Evolutionary conservation across 2,113 vertebrate genomes (phyloP), one percentile per base, ranked within the genome.

Genomic region (Rhinolophus sinicus): DNA sequence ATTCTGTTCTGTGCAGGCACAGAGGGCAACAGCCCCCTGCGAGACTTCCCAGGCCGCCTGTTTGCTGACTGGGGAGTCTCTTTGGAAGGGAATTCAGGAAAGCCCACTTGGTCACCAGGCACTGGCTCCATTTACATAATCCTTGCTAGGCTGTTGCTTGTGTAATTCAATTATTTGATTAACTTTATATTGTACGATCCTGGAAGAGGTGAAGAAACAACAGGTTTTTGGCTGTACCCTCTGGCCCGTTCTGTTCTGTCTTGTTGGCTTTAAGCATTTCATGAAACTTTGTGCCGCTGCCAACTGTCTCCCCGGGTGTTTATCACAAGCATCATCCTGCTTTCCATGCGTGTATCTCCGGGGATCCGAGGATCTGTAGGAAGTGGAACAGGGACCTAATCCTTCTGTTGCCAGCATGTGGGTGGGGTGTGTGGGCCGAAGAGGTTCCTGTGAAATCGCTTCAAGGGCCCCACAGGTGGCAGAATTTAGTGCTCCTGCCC

Each of bases 221-320:
- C 0, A 4, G 24, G 44, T 54, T 88, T 95, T 26, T 82, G 82
- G 94, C 94, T 90, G 73, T 56, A 76, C 84, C 58, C 54, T 69
- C 90, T 95, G 70, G 62, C 76, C 72, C 86, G 52, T 35, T 96
- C 95, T 94, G 88, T 47, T 96, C 67, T 56, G 60, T 93, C 75
- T 88, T 60, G 13, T 76, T 95, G 73, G 58, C n/a, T 82, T 58
- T 40, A 35, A 64, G 72, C 52, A 98, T 93, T 93, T 95, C 64
- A 93, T 4, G 60, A 97, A 96, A 92, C 38, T 13, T 88, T 97
- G 88, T 92, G 85, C 19, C n/a, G 58, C 80, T 98, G 84, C 76
- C 95, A 97, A 56, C 90, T 87, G 91, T 93, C 54, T 97, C 76
- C 73, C 93, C 1, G 52, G 80, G 83, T 97, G 81, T 93, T 95